These are phyloP conservation scores for Cepaea hortensis DNA, from an alignment of 2,888 invertebrate species.

Conservation along the genomic window DNA sequence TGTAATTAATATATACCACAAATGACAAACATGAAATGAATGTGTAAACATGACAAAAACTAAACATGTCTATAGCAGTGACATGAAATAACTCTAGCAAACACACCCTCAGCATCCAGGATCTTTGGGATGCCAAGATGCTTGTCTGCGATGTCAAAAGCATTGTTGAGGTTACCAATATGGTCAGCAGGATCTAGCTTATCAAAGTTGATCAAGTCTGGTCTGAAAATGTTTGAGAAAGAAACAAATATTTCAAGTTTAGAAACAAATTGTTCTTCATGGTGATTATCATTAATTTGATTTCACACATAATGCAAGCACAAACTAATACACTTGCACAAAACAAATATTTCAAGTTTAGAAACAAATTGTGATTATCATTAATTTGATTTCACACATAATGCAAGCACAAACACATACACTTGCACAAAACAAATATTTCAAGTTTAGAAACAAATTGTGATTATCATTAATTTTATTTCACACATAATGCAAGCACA, in stretches of 20 bases:
- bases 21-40: not conserved
- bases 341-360: no score
- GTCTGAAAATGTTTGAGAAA: constrained; percentile 78
- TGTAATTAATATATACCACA: no score
- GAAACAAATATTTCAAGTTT: not conserved
- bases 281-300: no score
- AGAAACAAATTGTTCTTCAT: not conserved
- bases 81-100: not conserved
- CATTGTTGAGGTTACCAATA: constrained; percentile 97
- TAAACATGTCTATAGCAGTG: not conserved
- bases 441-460: no score
- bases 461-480: no score
- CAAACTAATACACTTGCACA: no score
- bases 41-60: not conserved
- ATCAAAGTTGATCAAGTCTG: constrained; percentile 93
- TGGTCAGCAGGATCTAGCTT: constrained; percentile 87
- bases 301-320: no score
- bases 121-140: constrained; percentile 94
- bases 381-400: no score
- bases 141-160: constrained; percentile 94
- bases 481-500: no score
- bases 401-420: no score
- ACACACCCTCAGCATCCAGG: constrained; percentile 71
- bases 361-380: no score
- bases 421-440: no score